These are phyloP conservation scores for Eristalis tenax DNA, from an alignment of 2,888 invertebrate genomes.

Conservation along the genomic window DNA sequence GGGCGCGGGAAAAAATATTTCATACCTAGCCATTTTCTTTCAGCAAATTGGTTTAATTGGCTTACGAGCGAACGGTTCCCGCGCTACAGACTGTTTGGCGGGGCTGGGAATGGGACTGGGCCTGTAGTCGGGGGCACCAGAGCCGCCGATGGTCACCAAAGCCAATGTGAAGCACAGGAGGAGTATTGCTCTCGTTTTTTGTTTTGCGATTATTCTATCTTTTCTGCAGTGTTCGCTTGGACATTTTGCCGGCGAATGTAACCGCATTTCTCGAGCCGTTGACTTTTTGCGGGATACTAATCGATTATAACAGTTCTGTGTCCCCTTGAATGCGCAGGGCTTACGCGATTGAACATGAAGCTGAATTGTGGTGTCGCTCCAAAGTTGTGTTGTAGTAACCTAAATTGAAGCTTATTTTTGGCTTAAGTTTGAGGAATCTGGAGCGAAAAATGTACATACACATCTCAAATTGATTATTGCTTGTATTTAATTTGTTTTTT, in stretches of 20 bases:
- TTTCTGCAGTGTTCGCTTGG: slow-evolving; percentile 29
- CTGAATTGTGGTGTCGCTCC: slow-evolving; percentile 16
- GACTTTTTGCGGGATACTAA: slow-evolving; percentile 51
- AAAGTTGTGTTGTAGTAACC: not conserved
- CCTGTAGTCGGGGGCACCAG: not conserved
- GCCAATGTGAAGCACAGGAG: slow-evolving; percentile 40
- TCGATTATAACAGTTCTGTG: slow-evolving; percentile 65
- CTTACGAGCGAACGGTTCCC: slow-evolving; percentile 8
- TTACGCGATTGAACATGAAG: slow-evolving; percentile 9
- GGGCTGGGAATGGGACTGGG: not conserved
- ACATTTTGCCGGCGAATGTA: slow-evolving; percentile 32
- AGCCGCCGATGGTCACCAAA: slow-evolving; percentile 29
- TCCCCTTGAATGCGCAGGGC: slow-evolving; percentile 15
- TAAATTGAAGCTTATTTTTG: slow-evolving; percentile 27
- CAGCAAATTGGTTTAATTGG: slow-evolving; percentile 27
- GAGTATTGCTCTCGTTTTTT: slow-evolving; percentile 50
- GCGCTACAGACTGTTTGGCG: not conserved
- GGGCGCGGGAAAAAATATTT: slow-evolving; percentile 57
- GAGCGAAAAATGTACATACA: not conserved
- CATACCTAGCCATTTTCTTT: slow-evolving; percentile 44
- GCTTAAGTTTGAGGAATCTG: not conserved
- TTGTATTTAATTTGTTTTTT: not conserved
- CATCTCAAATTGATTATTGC: too few relatives aligned
- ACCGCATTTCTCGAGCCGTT: slow-evolving; percentile 52
- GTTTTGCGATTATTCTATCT: not conserved